Evolutionary conservation across 2,797 vertebrate genomes (phyloP).

Genomic region (Rachycentron canadum): DNA sequence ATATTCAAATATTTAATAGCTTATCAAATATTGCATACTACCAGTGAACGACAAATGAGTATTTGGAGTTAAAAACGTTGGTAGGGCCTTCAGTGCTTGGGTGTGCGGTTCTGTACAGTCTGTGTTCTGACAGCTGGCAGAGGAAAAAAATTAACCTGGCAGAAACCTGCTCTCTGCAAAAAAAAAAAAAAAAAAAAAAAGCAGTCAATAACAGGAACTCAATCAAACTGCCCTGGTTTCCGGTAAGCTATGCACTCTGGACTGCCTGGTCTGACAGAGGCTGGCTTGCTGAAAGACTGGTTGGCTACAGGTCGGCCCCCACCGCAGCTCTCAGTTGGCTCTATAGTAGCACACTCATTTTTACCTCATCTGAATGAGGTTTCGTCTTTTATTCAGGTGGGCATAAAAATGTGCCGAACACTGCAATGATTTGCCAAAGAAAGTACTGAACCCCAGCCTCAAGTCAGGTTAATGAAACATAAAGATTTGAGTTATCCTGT

Average conservation of each 20-base stretch:
- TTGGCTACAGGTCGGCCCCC: slow-evolving; percentile 77
- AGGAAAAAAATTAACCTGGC: slow-evolving; percentile 78
- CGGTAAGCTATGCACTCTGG: slow-evolving; percentile 82
- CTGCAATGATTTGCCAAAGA: slow-evolving; percentile 73
- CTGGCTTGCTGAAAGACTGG: slow-evolving; percentile 78
- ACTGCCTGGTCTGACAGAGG: slow-evolving; percentile 80
- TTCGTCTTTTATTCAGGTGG: slow-evolving; percentile 76
- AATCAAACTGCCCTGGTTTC: slow-evolving; percentile 93
- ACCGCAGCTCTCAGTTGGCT: slow-evolving; percentile 78
- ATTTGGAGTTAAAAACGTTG: slow-evolving; percentile 66
- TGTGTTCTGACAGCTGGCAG: slow-evolving; percentile 81
- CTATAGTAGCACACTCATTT: slow-evolving; percentile 77
- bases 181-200: slow-evolving; percentile 54
- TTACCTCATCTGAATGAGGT: slow-evolving; percentile 79
- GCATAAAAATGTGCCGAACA: slow-evolving; percentile 54
- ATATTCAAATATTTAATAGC: slow-evolving; percentile 55
- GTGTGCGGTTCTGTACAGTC: slow-evolving; percentile 71
- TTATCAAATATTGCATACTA: slow-evolving; percentile 71
- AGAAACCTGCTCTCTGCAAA: slow-evolving; percentile 84
- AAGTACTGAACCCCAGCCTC: slow-evolving; percentile 65
- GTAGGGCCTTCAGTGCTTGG: slow-evolving; percentile 59
- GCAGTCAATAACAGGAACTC: slow-evolving; percentile 96
- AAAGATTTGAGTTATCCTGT: slow-evolving; percentile 58
- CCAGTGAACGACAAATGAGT: slow-evolving; percentile 70
- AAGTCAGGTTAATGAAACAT: slow-evolving; percentile 70